These are phyloP conservation scores for Protaetia brevitarsis DNA, from an alignment of 1,140 invertebrate species.

Conservation along the genomic window DNA sequence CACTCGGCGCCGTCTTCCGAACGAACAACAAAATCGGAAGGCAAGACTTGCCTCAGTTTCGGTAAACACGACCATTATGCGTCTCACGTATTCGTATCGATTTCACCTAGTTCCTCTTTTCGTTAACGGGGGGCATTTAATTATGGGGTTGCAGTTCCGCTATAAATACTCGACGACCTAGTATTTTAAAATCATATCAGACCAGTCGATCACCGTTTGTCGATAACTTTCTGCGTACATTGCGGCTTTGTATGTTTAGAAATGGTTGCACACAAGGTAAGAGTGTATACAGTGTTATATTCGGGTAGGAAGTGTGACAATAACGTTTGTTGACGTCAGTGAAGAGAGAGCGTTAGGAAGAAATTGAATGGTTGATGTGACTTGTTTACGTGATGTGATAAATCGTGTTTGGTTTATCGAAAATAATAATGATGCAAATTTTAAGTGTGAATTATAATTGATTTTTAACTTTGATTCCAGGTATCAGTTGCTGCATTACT, in stretches of 20 bases:
- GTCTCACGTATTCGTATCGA: slow-evolving; percentile 6
- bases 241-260: not conserved
- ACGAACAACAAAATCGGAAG: not conserved
- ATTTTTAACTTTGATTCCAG: slow-evolving; percentile 18
- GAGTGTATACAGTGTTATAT: not conserved
- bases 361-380: not conserved
- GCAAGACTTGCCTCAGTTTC: not conserved
- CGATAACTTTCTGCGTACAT: not conserved
- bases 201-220: not conserved
- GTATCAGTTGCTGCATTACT: slow-evolving; percentile 21
- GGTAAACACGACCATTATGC: slow-evolving; percentile 7
- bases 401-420: not conserved
- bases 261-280: slow-evolving; percentile 5
- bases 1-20: not conserved
- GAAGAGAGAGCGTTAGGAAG: slow-evolving; percentile 26
- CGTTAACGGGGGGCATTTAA: not conserved
- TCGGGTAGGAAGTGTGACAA: not conserved
- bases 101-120: not conserved
- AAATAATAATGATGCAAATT: not conserved
- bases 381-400: not conserved
- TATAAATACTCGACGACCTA: not conserved
- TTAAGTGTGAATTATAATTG: not conserved
- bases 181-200: not conserved
- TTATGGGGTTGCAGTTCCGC: not conserved
- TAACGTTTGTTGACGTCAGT: not conserved